Conservation (phyloP, 2,797 vertebrate genomes). For the Paratrypauchen microcephalus region DNA sequence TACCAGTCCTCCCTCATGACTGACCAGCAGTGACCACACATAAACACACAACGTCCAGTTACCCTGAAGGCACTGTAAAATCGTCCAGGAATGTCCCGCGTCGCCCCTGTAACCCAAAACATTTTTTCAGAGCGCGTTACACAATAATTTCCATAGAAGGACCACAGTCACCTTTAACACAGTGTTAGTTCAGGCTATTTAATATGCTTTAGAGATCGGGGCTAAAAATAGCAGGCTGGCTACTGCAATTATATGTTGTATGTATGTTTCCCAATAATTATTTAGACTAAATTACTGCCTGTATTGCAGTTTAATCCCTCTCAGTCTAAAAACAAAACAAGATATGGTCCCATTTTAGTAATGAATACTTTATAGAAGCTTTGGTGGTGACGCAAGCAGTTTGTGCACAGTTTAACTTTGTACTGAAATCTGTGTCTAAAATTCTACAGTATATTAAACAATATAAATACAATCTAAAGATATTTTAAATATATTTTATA, state of each 20-base stretch:
- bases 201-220: neutral
- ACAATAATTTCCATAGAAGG: conserved; percentile 29
- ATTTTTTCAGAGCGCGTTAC: conserved; percentile 47
- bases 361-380: neutral
- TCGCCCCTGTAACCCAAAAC: conserved; percentile 41
- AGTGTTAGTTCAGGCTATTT: neutral
- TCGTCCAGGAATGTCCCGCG: conserved; percentile 45
- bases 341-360: neutral
- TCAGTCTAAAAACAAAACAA: neutral
- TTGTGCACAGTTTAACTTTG: neutral
- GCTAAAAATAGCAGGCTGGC: neutral
- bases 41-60: conserved; percentile 57
- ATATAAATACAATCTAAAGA: too few relatives aligned
- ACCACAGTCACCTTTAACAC: neutral
- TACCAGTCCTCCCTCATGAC: conserved; percentile 25
- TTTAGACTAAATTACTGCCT: neutral
- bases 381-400: neutral
- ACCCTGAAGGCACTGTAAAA: conserved; percentile 48
- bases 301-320: neutral
- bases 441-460: too few relatives aligned
- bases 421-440: too few relatives aligned
- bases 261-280: neutral
- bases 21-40: conserved; percentile 9
- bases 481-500: too few relatives aligned
- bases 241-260: neutral